Percentiles rank a stretch among this genome's conserved stretches.
phyloP scores from a whole-genome alignment of 2,113 vertebrate genomes.

The Addax nasomaculatus region DNA sequence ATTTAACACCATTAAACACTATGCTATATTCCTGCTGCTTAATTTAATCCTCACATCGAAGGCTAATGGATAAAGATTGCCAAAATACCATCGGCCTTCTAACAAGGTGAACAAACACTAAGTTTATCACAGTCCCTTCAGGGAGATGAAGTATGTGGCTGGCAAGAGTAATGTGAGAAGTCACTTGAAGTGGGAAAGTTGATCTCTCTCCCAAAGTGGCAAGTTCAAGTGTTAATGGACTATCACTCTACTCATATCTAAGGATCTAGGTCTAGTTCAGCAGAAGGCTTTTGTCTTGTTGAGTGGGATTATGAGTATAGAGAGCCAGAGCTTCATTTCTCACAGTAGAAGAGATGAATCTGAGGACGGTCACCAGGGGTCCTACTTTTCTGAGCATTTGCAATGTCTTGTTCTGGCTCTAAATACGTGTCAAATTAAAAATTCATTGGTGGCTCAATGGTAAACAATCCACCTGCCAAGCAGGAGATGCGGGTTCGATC shows the following conservation, averaged over 20 bases:
- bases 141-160: not conserved
- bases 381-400: not conserved
- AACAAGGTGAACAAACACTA: not conserved
- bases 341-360: not conserved
- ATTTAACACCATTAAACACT: not conserved
- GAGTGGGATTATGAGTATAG: not conserved
- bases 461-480: not conserved
- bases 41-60: not conserved
- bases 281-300: not conserved
- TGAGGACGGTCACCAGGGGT: not conserved
- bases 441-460: not conserved
- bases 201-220: not conserved
- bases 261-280: not conserved
- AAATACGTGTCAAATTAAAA: not conserved
- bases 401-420: not conserved
- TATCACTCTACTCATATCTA: not conserved
- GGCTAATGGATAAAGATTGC: not conserved
- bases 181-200: not conserved
- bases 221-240: not conserved
- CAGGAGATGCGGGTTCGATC: not conserved
- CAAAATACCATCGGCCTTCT: not conserved
- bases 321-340: not conserved
- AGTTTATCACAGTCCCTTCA: not conserved
- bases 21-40: not conserved
- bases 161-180: not conserved